Base-by-base conservation (phyloP, 2,113 vertebrate genomes). In the Sakesphorus luctuosus region DNA sequence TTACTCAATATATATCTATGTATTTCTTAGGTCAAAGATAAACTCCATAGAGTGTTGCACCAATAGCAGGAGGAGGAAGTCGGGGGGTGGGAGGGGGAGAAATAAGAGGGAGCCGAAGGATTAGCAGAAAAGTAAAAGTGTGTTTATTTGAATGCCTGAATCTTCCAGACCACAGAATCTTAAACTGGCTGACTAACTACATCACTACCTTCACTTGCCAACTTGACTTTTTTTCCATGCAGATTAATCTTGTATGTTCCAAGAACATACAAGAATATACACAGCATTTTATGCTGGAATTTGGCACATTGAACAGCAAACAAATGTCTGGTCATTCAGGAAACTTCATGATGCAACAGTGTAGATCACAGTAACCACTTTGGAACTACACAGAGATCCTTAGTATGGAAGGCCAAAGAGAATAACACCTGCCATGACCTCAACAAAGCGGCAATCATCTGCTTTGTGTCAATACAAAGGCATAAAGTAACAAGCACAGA, bases 41-140 rank as follows among this genome's bases (percentile, higher is more conserved):
- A 65, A 79, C 9, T 15, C 49, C 59, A 17, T 53, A n/a, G 9
- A 59, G 18, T 36, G 56, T 90, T 93, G 49, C 2, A 52, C 4
- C 6, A 59, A 53, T 89, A 68, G 81, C 11, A 74, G 82, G 21
- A 80, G 29, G 67, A 89, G 24, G 35, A 90, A 68, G 59, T 25
- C 13, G 0, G 29, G 11, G 1, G 2, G n/a, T n/a, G 6, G 20
- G 43, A 18, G 47, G 36, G 59, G 33, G 49, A 74, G 40, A 89
- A 49, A n/a, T 76, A 93, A 89, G 59, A 92, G n/a, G 21, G 56
- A 93, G 20, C 12, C 71, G 59, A 87, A 24, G 26, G 84, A 94
- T 87, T 94, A 95, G 52, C 56, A 92, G 85, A 94, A 95, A 80
- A 86, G 65, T 67, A 87, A 89, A 84, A 92, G 61, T 89, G 31